Percentiles rank a stretch among this genome's conserved stretches.
These are phyloP conservation scores for Folsomia candida DNA, from an alignment of 2,888 invertebrate species.

Conservation along the genomic window DNA sequence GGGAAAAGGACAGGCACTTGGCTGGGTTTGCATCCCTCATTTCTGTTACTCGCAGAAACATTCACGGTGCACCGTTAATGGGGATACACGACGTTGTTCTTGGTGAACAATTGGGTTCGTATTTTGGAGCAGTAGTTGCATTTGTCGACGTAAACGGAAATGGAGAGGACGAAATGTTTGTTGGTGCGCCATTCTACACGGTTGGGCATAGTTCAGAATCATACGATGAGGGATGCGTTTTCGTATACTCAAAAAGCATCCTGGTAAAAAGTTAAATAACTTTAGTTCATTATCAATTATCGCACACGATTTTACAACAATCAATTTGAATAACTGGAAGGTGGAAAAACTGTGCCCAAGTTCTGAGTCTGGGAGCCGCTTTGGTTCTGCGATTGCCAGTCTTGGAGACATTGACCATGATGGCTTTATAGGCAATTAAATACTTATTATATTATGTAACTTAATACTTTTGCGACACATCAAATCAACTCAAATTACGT, in stretches of 20 bases:
- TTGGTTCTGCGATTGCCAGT: conserved; percentile 39
- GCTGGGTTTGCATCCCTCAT: background rate
- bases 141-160: conserved; percentile 31
- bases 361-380: conserved; percentile 10
- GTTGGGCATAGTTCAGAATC: background rate
- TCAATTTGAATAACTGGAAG: too few species aligned
- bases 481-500: background rate
- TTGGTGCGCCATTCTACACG: conserved; percentile 31
- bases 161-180: conserved; percentile 31
- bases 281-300: background rate
- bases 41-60: background rate
- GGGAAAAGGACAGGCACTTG: background rate
- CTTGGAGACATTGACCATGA: conserved; percentile 38
- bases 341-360: conserved; percentile 9
- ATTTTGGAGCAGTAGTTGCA: conserved; percentile 36
- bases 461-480: background rate
- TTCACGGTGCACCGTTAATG: background rate
- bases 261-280: background rate
- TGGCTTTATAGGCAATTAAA: conserved; percentile 22
- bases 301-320: background rate
- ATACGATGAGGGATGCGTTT: conserved; percentile 29
- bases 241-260: conserved; percentile 6
- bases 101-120: conserved; percentile 30
- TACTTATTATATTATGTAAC: too few species aligned
- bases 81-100: background rate